phyloP scores from a whole-genome alignment of 1,140 invertebrate genomes.

The Gerris buenoi region DNA sequence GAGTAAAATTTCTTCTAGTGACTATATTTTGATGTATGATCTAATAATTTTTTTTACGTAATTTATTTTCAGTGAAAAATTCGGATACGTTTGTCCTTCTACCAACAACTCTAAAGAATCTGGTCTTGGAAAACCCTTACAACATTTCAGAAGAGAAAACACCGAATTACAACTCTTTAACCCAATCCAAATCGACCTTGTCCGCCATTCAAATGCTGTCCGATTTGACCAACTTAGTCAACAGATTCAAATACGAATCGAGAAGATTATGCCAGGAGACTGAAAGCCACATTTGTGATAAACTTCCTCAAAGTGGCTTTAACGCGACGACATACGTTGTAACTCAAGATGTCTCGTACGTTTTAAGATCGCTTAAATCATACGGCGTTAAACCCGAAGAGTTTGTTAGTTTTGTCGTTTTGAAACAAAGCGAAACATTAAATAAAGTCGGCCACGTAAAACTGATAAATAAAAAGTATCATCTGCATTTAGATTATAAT shows the following conservation, averaged over 20 bases:
- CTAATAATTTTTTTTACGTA: neutral
- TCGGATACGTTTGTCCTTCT: conserved; percentile 8
- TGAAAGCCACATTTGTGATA: conserved; percentile 6
- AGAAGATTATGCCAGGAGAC: conserved; percentile 8
- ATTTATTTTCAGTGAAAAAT: neutral
- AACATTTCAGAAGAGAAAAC: conserved; percentile 5
- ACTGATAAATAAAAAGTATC: conserved; percentile 2
- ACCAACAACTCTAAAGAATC: conserved; percentile 4
- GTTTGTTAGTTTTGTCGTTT: conserved; percentile 12
- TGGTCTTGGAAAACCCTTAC: conserved; percentile 6
- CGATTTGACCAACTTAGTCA: conserved; percentile 11
- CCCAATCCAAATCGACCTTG: conserved; percentile 5
- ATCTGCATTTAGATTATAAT: conserved; percentile 10
- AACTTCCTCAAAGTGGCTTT: conserved; percentile 4
- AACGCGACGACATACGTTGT: neutral
- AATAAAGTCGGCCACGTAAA: conserved; percentile 7
- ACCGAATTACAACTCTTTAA: neutral
- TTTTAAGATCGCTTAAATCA: conserved; percentile 7
- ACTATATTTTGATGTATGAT: neutral
- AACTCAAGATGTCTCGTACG: neutral
- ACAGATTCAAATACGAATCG: conserved; percentile 10
- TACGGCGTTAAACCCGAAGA: conserved; percentile 4
- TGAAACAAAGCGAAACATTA: conserved; percentile 2
- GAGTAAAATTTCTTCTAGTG: neutral
- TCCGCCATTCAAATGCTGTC: conserved; percentile 4